Base-by-base conservation (phyloP, 2,888 invertebrate genomes). In the Peribatodes rhomboidaria region DNA sequence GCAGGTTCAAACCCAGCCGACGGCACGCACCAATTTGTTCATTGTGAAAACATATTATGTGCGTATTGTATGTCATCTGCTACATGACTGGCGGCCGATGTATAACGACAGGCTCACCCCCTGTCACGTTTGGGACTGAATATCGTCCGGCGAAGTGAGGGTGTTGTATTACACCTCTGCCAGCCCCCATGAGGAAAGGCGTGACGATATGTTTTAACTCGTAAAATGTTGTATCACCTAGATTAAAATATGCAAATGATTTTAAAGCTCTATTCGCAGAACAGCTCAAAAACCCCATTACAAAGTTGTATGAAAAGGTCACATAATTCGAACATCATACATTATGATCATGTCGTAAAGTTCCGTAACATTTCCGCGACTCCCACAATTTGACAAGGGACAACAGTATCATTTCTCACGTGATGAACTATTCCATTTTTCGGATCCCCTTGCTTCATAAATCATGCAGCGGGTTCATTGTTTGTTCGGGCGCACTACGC, bases 381-480 rank as follows among this genome's bases (percentile, higher is more conserved):
- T 54, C 47, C 62, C 62, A 57, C 65, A 59, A 61, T 68, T 64
- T 68, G 64, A 68, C 64, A 64, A 41, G 61, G 57, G 69, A 58
- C 54, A 57, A 61, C 57, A 46, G 50, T 56, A 66, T 66, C 33
- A 66, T 65, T 63, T 65, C 53, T 65, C 57, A 63, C 54, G 37
- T 56, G 60, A 62, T 62, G 63, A 65, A 64, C 69, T 59, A 64
- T 64, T 60, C 35, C 47, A 56, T 63, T 63, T 69, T 61, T 64
- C 37, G 55, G 22, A 57, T 63, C 65, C 52, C 63, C 61, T 54
- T 50, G 22, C 42, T 63, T 41, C 56, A 65, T 65, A 66, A 66
- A 69, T 66, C 61, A 63, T 50, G 16, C 47, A 22, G 47, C 18
- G 53, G 46, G 50, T 58, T 63, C 58, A 65, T 65, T 70, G 67